Conservation (phyloP, 2,888 invertebrate genomes). For the Nymphalis urticae region DNA sequence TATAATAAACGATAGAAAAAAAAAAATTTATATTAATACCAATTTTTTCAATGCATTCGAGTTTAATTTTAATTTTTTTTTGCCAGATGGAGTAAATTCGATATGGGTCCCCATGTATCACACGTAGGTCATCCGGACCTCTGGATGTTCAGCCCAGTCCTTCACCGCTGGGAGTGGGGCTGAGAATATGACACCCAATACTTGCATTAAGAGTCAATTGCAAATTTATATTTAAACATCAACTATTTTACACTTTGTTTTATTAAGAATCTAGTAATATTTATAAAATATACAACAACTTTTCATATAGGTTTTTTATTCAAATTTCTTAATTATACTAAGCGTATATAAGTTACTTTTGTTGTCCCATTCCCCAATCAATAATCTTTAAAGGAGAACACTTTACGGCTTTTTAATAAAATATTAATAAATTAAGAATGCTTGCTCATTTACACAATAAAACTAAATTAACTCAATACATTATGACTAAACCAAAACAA, state of each 20-base stretch:
- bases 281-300: neutral
- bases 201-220: neutral
- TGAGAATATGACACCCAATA: slow-evolving; percentile 37
- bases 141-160: slow-evolving; percentile 83
- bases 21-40: neutral
- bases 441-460: too few relatives aligned
- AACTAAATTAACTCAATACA: too few relatives aligned
- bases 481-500: too few relatives aligned
- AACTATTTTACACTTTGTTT: neutral
- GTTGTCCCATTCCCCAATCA: too few relatives aligned
- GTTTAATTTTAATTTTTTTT: neutral
- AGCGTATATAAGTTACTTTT: too few relatives aligned
- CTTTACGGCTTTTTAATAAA: too few relatives aligned
- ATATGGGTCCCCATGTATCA: slow-evolving; percentile 75
- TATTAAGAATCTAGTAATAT: neutral
- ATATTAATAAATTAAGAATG: too few relatives aligned
- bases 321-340: too few relatives aligned
- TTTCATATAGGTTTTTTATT: neutral
- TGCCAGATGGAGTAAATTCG: slow-evolving; percentile 78
- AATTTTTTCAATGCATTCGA: neutral
- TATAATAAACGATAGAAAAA: neutral
- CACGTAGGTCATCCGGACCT: slow-evolving; percentile 86
- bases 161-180: slow-evolving; percentile 78
- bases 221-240: neutral
- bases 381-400: too few relatives aligned